Percentiles rank a stretch among this genome's conserved stretches.
Evolutionary conservation across 2,888 invertebrate genomes (phyloP).

Genomic region (Mimas tiliae): DNA sequence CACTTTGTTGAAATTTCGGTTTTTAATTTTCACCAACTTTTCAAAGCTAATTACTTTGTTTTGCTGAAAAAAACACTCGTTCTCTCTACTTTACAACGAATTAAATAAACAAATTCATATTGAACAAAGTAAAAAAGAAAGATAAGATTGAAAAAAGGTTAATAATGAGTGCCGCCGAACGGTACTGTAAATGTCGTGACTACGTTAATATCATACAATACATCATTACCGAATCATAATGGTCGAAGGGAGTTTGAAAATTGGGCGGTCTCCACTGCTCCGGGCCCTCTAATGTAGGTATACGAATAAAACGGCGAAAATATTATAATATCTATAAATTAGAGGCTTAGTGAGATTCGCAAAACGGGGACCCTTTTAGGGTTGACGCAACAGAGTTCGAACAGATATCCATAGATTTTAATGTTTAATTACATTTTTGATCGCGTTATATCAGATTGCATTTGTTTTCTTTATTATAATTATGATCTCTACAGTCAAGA

Average conservation of each 20-base stretch:
- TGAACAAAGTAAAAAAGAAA: too few species aligned
- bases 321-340: conserved; percentile 65
- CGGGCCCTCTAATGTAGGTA: conserved; percentile 61
- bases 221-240: conserved; percentile 50
- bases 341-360: conserved; percentile 69
- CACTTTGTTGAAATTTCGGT: conserved; percentile 66
- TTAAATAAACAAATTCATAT: conserved; percentile 1
- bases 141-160: too few species aligned
- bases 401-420: neutral
- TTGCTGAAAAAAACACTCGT: conserved; percentile 6
- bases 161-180: conserved; percentile 35
- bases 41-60: conserved; percentile 44
- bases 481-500: too few species aligned
- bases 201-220: conserved; percentile 60
- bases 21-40: conserved; percentile 55
- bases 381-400: conserved; percentile 42
- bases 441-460: neutral
- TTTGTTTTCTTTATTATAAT: too few species aligned
- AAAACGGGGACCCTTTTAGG: conserved; percentile 57
- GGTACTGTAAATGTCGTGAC: conserved; percentile 59
- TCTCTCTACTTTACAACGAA: neutral
- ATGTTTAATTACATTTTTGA: neutral
- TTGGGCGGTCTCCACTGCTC: conserved; percentile 46
- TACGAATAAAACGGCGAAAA: conserved; percentile 69
- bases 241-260: conserved; percentile 10